Base-by-base conservation (phyloP, 2,113 vertebrate genomes). In the Lates calcarifer region DNA sequence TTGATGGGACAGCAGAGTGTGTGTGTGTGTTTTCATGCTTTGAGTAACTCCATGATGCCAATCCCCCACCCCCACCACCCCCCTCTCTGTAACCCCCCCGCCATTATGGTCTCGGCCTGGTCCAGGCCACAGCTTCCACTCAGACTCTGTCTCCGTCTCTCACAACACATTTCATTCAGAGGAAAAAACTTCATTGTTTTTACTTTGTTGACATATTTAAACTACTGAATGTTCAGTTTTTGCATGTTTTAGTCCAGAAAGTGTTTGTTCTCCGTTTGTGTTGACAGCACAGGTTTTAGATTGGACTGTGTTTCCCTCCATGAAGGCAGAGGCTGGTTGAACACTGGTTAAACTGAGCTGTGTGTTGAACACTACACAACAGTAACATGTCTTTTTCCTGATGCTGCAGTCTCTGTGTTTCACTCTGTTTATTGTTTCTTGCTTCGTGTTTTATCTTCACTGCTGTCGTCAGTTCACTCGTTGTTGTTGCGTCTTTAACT, bases 71-170 rank as follows among this genome's bases (percentile, higher is more conserved):
- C 65, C 18, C 63, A 18, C 17, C 1, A 7, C 62, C 62, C 4
- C 31, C 3, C n/a, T 24, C 43, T 6, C 45, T 8, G n/a, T n/a
- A n/a, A n/a, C n/a, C 13, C 1, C 55, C 26, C 57, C 35, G 18
- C 60, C 60, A 35, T 73, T 47, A 72, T 72, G 55, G 55, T 33
- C 65, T 51, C 6, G 20, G 6, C 65, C 35, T 11, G 4, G 58
- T 63, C 61, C 73, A 65, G 61, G 41, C 61, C 61, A 56, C 74
- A 66, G 45, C 62, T 76, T 57, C 74, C 61, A n/a, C 73, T 64
- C 49, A 65, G 61, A 65, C 60, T 62, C 71, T 55, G 47, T 56
- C 47, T 56, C 35, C n/a, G 2, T 31, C 68, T 56, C 12, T 43
- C 35, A 55, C 28, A 24, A 51, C 43, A 55, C n/a, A 55, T 26